Percentiles rank a stretch among this genome's conserved stretches.
phyloP scores from a whole-genome alignment of 2,888 invertebrate genomes.

The Hoplodrina ambigua region DNA sequence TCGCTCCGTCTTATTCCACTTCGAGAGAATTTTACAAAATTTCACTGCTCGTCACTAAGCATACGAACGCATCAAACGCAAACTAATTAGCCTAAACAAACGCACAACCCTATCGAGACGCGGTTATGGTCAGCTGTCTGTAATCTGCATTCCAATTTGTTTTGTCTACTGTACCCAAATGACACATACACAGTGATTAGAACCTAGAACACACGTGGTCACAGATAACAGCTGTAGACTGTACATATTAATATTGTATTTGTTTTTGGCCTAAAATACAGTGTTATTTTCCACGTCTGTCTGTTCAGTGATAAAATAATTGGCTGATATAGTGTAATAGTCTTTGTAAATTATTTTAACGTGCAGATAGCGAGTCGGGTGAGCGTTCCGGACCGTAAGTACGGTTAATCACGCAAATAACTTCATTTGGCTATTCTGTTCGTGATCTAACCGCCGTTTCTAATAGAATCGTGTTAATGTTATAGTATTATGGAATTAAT shows the following conservation, averaged over 20 bases:
- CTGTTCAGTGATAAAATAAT: conserved; percentile 34
- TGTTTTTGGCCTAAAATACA: conserved; percentile 36
- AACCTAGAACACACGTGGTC: conserved; percentile 44
- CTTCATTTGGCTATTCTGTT: conserved; percentile 45
- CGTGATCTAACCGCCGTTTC: conserved; percentile 55
- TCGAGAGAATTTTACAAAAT: no score
- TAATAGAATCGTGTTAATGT: conserved; percentile 35
- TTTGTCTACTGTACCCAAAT: conserved; percentile 23
- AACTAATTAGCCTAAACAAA: not conserved
- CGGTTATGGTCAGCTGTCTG: not conserved
- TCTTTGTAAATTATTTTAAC: conserved; percentile 39
- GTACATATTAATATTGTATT: conserved; percentile 12
- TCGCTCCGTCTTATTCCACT: no score
- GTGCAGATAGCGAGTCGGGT: conserved; percentile 37
- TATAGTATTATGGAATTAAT: conserved; percentile 30
- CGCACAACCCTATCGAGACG: not conserved
- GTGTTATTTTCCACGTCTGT: conserved; percentile 39
- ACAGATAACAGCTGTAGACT: conserved; percentile 20
- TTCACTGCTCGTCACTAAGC: no score
- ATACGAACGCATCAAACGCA: not conserved
- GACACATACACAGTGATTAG: conserved; percentile 27
- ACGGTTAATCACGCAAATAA: conserved; percentile 57
- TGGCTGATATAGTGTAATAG: conserved; percentile 29
- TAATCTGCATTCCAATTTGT: conserved; percentile 12
- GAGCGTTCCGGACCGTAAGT: conserved; percentile 50